Evolutionary conservation across 2,113 vertebrate species (phyloP).

Genomic region (Spizaetus ornatus): DNA sequence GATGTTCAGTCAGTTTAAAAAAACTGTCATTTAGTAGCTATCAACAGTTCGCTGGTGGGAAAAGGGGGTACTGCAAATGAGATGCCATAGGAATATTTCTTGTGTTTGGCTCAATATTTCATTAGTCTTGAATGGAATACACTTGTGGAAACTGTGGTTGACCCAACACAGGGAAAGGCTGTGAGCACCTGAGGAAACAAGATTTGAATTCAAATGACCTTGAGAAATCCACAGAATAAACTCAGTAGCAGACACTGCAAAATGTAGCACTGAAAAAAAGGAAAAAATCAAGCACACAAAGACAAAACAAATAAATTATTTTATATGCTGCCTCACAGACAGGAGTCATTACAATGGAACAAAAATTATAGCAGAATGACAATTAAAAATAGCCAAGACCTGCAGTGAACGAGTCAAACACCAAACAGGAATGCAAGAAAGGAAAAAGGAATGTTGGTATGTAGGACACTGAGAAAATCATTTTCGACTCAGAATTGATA

Average conservation of each 20-base stretch:
- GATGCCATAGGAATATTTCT: background rate
- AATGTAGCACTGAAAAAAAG: background rate
- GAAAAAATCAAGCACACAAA: background rate
- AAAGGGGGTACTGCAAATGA: background rate
- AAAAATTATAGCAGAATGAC: background rate
- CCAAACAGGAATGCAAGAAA: background rate
- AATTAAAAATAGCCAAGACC: background rate
- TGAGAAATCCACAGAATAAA: background rate
- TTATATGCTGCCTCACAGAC: background rate
- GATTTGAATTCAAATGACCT: background rate
- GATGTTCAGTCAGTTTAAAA: background rate
- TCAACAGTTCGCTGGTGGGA: background rate
- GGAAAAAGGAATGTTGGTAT: background rate
- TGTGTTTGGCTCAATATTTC: background rate
- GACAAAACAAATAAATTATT: background rate
- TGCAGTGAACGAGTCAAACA: background rate
- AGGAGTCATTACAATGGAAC: background rate
- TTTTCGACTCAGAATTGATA: background rate
- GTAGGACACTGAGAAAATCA: background rate
- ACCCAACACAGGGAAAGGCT: background rate
- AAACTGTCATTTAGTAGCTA: background rate
- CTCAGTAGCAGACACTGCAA: background rate
- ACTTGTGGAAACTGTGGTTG: background rate
- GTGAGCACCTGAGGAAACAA: background rate
- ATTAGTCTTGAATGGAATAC: background rate